A percentile compares a stretch with the other conserved stretches of the same genome.
phyloP scores from a whole-genome alignment of 2,113 vertebrate genomes.

The Cercocebus atys region DNA sequence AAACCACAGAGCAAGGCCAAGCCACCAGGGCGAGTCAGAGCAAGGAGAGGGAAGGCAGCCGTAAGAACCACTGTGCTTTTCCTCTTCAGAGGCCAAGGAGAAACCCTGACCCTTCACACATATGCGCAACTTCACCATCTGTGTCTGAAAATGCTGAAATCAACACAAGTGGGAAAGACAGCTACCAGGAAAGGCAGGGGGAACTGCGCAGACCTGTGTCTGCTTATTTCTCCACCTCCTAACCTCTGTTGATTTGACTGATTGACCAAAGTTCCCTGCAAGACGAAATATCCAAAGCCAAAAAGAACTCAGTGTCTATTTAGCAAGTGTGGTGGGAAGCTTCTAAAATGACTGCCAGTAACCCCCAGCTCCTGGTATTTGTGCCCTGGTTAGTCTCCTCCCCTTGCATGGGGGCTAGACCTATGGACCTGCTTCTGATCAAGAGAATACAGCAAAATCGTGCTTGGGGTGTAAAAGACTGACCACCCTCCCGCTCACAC shows the following conservation, averaged over 20 bases:
- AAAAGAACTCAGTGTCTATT: not conserved
- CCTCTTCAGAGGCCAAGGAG: not conserved
- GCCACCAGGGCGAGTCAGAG: not conserved
- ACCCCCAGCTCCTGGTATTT: not conserved
- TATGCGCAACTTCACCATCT: not conserved
- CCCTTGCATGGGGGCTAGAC: not conserved
- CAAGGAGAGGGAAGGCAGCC: not conserved
- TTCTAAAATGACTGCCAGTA: not conserved
- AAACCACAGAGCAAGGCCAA: conserved; percentile 39
- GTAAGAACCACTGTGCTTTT: not conserved
- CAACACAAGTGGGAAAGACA: not conserved
- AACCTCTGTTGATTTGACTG: not conserved
- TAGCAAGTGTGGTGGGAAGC: not conserved
- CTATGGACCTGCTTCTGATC: not conserved
- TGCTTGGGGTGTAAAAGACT: no score
- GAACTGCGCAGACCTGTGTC: not conserved
- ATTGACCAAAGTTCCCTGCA: not conserved
- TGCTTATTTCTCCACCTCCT: not conserved
- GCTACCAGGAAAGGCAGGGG: not conserved
- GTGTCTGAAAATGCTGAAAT: not conserved
- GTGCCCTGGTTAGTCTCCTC: not conserved
- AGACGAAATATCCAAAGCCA: not conserved
- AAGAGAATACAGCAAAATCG: not conserved
- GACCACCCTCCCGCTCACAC: not conserved
- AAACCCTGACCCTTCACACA: not conserved